These are phyloP conservation scores for Pangasius larnaudii DNA, from an alignment of 2,797 vertebrate species.

Conservation along the genomic window DNA sequence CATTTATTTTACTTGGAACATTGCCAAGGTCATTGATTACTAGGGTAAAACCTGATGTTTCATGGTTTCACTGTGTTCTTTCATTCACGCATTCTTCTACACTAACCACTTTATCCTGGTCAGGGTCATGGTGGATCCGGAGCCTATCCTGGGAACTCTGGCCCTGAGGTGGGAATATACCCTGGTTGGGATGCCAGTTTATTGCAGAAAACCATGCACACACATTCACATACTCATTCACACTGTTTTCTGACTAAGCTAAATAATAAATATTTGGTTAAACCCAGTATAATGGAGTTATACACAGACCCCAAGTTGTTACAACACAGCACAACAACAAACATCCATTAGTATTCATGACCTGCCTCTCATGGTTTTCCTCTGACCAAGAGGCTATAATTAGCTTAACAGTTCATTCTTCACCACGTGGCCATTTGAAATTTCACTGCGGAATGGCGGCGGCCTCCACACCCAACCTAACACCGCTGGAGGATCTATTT, in stretches of 20 bases:
- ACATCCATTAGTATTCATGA: conserved; percentile 25
- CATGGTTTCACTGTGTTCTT: not conserved
- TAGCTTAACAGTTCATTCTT: conserved; percentile 41
- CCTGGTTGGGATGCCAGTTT: not conserved
- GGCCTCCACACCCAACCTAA: conserved; percentile 33
- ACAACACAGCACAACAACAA: conserved; percentile 26
- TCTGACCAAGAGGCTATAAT: conserved; percentile 46
- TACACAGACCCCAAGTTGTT: not conserved
- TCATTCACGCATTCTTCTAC: not conserved
- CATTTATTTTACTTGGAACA: not conserved
- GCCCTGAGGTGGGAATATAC: not conserved
- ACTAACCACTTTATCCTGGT: not conserved
- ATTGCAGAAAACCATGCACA: not conserved
- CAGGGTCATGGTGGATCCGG: not conserved
- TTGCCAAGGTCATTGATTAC: not conserved
- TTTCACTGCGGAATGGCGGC: conserved; percentile 37
- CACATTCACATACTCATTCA: not conserved
- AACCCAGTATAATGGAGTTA: not conserved
- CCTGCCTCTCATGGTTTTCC: conserved; percentile 35
- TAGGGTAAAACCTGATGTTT: not conserved
- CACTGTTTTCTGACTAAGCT: not conserved
- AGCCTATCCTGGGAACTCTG: not conserved
- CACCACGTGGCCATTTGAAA: conserved; percentile 44
- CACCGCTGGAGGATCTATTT: conserved; percentile 48
- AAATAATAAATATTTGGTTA: not conserved